Percentiles rank a stretch among this genome's conserved stretches.
These are phyloP conservation scores for Brachionus sp. DNA, from an alignment of 1,140 invertebrate genomes.

Conservation along the genomic window DNA sequence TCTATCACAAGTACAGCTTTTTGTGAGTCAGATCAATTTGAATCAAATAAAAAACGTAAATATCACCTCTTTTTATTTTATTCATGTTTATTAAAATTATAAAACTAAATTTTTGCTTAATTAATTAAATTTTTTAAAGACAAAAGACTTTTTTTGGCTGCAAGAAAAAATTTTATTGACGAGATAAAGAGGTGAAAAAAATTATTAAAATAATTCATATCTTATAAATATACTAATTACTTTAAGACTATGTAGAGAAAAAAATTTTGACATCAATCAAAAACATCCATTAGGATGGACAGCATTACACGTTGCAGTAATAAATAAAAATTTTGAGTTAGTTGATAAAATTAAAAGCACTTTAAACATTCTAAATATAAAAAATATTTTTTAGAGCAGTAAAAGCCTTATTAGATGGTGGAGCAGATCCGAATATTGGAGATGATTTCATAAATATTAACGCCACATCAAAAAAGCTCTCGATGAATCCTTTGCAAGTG, in stretches of 20 bases:
- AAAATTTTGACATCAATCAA: constrained; percentile 52
- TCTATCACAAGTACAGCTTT: not conserved
- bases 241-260: not conserved
- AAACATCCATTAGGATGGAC: constrained; percentile 72
- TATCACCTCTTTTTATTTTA: not conserved
- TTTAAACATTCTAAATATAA: not conserved
- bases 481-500: constrained; percentile 65
- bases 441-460: constrained; percentile 75
- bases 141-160: constrained; percentile 17
- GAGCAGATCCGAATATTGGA: constrained; percentile 73
- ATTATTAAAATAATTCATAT: too few species aligned
- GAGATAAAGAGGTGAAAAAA: not conserved
- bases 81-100: not conserved
- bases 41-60: not conserved
- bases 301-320: constrained; percentile 74
- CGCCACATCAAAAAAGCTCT: constrained; percentile 56
- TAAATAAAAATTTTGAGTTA: constrained; percentile 65
- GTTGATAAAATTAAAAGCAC: not conserved
- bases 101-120: not conserved
- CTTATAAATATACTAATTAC: not conserved
- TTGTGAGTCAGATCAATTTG: constrained; percentile 15
- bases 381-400: constrained; percentile 61
- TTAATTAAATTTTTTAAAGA: not conserved
- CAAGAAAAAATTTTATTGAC: not conserved
- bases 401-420: constrained; percentile 68